A percentile compares a stretch with the other conserved stretches of the same genome.
These are phyloP conservation scores for Urocitellus parryii DNA, from an alignment of 2,113 vertebrate genomes.

Conservation along the genomic window DNA sequence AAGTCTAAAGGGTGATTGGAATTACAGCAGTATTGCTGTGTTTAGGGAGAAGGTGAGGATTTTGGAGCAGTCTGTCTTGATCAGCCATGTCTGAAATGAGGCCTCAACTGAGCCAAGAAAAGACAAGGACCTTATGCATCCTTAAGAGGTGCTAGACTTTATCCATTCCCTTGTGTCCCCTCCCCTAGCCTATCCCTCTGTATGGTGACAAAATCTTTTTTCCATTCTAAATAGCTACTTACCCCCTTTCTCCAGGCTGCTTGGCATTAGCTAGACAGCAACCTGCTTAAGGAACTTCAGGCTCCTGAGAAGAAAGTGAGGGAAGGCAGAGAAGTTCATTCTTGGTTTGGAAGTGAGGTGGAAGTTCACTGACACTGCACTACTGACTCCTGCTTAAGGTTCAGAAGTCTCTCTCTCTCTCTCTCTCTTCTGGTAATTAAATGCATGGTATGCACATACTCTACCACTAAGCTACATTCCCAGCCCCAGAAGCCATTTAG, in stretches of 20 bases:
- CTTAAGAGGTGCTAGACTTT: not conserved
- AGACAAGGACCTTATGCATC: not conserved
- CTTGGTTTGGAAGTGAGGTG: not conserved
- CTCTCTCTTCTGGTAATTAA: not conserved
- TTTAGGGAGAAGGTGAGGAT: not conserved
- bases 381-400: not conserved
- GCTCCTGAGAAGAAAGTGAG: not conserved
- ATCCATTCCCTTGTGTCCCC: not conserved
- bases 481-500: not conserved
- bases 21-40: not conserved
- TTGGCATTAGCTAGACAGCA: not conserved
- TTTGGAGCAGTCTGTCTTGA: not conserved
- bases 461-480: not conserved
- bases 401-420: not conserved
- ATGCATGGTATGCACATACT: not conserved
- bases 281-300: not conserved
- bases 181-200: not conserved
- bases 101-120: not conserved
- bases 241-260: not conserved
- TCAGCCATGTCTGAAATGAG: conserved; percentile 5
- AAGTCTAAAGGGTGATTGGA: not conserved
- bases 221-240: conserved; percentile 8
- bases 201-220: not conserved
- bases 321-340: not conserved
- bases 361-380: not conserved